Base-by-base conservation (phyloP, 1,140 invertebrate genomes). In the Leptinotarsa undecemlineata region DNA sequence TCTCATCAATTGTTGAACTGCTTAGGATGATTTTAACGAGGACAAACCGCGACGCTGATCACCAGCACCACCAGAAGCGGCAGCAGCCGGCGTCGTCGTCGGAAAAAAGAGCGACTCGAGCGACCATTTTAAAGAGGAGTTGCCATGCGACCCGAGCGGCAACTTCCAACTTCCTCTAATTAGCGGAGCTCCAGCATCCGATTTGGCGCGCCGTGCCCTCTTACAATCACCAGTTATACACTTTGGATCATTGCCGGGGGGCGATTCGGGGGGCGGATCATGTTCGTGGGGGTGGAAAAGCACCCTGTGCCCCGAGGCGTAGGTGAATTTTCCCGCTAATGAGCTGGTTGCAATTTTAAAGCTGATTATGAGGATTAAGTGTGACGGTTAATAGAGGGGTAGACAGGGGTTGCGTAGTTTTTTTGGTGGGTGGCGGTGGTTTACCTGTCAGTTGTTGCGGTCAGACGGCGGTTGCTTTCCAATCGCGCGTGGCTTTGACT, bases 161-260 rank as follows among this genome's bases (percentile, higher is more conserved):
- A 51, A 77, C 74, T 77, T 57, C 68, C 71, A 71, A 77, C 76
- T 77, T 77, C 73, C 76, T 75, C 74, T 77, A 77, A 77, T 77
- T 77, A 77, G 76, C 76, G 71, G 63, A 77, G 20, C 20, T 70
- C 70, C 76, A 77, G 74, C 74, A 77, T 77, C 74, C 76, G 76
- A 77, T 77, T 77, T 77, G 76, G 73, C 76, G 73, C 73, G 63
- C 69, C 71, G 64, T 63, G 61, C 68, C 62, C 64, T 70, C 62
- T 75, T 77, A 73, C 61, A 75, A 64, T 64, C 63, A 64, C 63
- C 17, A 64, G 63, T 64, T 77, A 77, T 74, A 77, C 76, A 77
- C 73, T 75, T 75, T 71, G 62, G 60, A 26, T 66, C 48, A 70
- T 66, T 21, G 74, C 66, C 71, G 64, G 69, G 69, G 69, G 68